Evolutionary conservation across 2,797 vertebrate species (phyloP), one percentile per base, ranked within the genome.

Genomic region (Anisognathus igniventris): DNA sequence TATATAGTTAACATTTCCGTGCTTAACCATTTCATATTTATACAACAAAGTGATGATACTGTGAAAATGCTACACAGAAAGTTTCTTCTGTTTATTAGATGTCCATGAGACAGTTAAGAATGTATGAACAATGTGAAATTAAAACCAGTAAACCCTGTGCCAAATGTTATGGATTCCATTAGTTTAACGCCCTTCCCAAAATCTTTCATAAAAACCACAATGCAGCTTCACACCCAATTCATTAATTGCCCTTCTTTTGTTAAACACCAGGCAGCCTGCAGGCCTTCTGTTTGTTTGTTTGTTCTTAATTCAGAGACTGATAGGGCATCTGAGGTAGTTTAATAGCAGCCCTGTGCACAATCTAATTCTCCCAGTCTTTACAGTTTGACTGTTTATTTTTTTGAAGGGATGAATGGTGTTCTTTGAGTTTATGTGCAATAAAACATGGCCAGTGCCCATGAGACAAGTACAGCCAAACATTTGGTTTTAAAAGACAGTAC

Each of bases 191-290:
- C 57, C 61, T 65, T 88, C 87, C 54, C 33, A 44, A 60, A 92
- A 93, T 80, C 58, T 82, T 82, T 30, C 53, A 51, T 79, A 86
- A 89, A 89, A 91, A 92, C 72, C 94, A 76, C 31, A 82, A 64
- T 56, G 40, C 35, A 75, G 27, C 13, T 81, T 93, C 88, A 85
- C 53, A 95, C 11, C 42, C 50, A 91, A 47, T 78, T 80, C 17
- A 60, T 88, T 92, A 67, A 80, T 62, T 60, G 21, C 17, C 35
- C 12, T 35, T 75, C 20, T 85, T 88, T 51, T 54, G 42, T 77
- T 85, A 65, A 93, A 64, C 51, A 58, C 10, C 31, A 77, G 50
- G 57, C 37, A 89, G 84, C 45, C 71, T 64, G 28, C 37, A 92
- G 74, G 56, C 27, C 19, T 79, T 58, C 35, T 66, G 31, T 53